Base-by-base conservation (phyloP, 2,113 vertebrate species). In the Climacteris rufus region DNA sequence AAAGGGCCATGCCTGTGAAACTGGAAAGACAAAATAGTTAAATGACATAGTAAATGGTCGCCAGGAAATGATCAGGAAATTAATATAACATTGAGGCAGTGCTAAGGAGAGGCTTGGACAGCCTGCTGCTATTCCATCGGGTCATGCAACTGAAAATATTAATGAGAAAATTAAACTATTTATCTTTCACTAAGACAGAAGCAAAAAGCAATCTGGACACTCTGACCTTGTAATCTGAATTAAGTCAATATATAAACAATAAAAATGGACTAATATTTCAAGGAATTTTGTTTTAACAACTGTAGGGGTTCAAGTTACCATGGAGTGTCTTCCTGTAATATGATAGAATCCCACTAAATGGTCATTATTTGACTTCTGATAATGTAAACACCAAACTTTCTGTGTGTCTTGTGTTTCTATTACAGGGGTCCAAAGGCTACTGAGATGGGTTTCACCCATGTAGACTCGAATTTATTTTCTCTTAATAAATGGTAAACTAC, bases 231-330 rank as follows among this genome's bases (percentile, higher is more conserved):
- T 88, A 93, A 93, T 76, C 56, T 37, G 50, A 89, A 63, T 91
- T 82, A 97, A 93, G 61, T 79, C 57, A 96, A 91, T 76, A 93
- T 6, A 92, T 66, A 68, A 93, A 81, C 82, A 91, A 77, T 70
- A 88, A 85, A 94, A 93, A 89, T 70, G 42, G 82, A 63, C 66
- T 88, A 90, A 60, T 90, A 83, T 94, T 94, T 96, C 85, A 92
- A 81, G 50, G 50, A 84, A 72, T 80, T 91, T 95, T 78, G 81
- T 94, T 91, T 86, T 66, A 95, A 92, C 2, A 1, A 83, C 60
- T 47, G 20, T 44, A 39, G 10, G 1, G 0, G n/a, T 83, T 96
- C 91, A 88, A 74, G 75, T 93, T 95, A 95, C 88, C 27, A 7
- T 61, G 64, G 83, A 47, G 57, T 89, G 60, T 60, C 90, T 94